Evolutionary conservation across 2,797 vertebrate species (phyloP).

Genomic region (Helostoma temminkii): DNA sequence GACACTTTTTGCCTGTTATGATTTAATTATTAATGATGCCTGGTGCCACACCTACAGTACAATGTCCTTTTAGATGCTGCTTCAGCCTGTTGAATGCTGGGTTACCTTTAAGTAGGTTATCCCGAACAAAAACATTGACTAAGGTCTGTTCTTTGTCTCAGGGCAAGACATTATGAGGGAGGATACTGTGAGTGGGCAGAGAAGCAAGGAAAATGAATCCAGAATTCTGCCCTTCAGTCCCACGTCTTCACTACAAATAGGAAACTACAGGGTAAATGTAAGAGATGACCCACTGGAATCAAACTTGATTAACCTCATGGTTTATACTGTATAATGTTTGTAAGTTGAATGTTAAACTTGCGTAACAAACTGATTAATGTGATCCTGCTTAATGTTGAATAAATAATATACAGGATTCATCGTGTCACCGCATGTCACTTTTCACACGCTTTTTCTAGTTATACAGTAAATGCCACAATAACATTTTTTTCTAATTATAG

Average conservation of each 20-base stretch:
- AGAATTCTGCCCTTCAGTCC: not conserved
- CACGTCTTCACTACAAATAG: not conserved
- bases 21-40: conserved; percentile 26
- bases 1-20: not conserved
- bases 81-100: conserved; percentile 1
- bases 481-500: too few relatives aligned
- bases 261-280: not conserved
- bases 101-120: conserved; percentile 11
- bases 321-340: too few relatives aligned
- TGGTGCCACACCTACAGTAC: not conserved
- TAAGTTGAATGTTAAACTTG: too few relatives aligned
- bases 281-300: not conserved
- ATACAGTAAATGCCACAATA: not conserved
- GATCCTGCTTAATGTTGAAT: conserved; percentile 14
- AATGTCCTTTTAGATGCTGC: not conserved
- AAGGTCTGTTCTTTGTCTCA: conserved; percentile 38
- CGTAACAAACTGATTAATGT: conserved; percentile 9
- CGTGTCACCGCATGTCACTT: not conserved
- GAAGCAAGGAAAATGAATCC: conserved; percentile 59
- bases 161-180: conserved; percentile 80
- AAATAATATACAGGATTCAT: conserved; percentile 14
- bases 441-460: not conserved
- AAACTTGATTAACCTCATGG: too few relatives aligned
- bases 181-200: conserved; percentile 81
- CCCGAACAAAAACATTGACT: conserved; percentile 20